Percentiles rank a stretch among this genome's conserved stretches.
phyloP scores from a whole-genome alignment of 2,888 invertebrate species.

The Dicyrtomina minuta region DNA sequence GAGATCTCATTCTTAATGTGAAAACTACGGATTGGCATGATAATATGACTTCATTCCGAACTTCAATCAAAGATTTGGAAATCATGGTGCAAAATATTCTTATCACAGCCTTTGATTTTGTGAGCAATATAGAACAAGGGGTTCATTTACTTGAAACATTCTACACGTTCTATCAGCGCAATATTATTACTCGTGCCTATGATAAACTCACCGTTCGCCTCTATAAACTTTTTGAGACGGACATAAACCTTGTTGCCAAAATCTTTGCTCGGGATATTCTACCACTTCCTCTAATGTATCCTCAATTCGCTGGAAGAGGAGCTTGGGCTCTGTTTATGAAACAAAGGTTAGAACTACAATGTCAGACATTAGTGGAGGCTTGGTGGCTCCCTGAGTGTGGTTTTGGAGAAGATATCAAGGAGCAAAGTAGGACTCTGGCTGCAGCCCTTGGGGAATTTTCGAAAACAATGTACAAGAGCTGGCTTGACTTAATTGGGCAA shows the following conservation, averaged over 20 bases:
- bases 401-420: constrained; percentile 70
- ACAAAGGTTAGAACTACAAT: constrained; percentile 39
- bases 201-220: constrained; percentile 66
- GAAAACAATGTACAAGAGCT: constrained; percentile 61
- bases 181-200: constrained; percentile 57
- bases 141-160: constrained; percentile 75
- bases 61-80: constrained; percentile 62
- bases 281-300: constrained; percentile 41
- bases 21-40: constrained; percentile 76
- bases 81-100: constrained; percentile 81
- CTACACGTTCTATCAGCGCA: constrained; percentile 74
- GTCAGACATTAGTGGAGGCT: constrained; percentile 68
- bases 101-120: constrained; percentile 73
- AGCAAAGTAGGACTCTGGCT: constrained; percentile 64
- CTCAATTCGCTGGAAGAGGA: constrained; percentile 42
- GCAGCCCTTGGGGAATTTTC: constrained; percentile 58
- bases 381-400: constrained; percentile 77
- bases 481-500: constrained; percentile 56
- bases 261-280: constrained; percentile 42
- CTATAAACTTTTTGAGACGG: constrained; percentile 66
- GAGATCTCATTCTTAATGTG: constrained; percentile 61
- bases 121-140: constrained; percentile 78
- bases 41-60: constrained; percentile 63
- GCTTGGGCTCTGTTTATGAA: constrained; percentile 49
- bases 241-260: constrained; percentile 64